Conservation (phyloP, 2,113 vertebrate genomes). For the Oncorhynchus tshawytscha region DNA sequence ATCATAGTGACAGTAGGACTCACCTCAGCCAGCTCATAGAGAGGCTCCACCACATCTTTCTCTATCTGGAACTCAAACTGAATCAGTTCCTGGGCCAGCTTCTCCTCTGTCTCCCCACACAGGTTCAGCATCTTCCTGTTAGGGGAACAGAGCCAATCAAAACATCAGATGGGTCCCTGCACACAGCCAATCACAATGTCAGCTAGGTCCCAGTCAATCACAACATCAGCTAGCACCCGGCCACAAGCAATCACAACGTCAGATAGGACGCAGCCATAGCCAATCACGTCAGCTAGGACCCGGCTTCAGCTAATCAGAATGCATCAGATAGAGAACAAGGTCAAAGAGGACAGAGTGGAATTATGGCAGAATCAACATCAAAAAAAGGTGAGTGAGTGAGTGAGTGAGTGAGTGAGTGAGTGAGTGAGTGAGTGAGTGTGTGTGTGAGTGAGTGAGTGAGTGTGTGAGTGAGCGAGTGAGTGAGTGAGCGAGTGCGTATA, state of each 20-base stretch:
- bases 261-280: too few relatives aligned
- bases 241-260: too few relatives aligned
- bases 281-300: background rate
- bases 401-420: conserved; percentile 24
- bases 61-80: conserved; percentile 95
- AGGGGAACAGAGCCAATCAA: conserved; percentile 11
- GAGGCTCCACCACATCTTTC: conserved; percentile 91
- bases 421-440: background rate
- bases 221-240: too few relatives aligned
- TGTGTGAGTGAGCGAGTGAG: too few relatives aligned
- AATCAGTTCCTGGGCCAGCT: conserved; percentile 91
- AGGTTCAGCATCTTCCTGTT: conserved; percentile 94
- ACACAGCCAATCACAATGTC: too few relatives aligned
- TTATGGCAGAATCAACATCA: conserved; percentile 40
- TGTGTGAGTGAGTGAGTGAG: background rate
- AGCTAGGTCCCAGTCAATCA: too few relatives aligned
- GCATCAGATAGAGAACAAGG: conserved; percentile 22
- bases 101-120: conserved; percentile 92
- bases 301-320: background rate
- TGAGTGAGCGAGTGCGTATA: conserved; percentile 2
- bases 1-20: too few relatives aligned
- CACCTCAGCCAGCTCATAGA: conserved; percentile 92
- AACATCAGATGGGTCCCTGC: background rate
- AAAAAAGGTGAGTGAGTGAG: conserved; percentile 16
- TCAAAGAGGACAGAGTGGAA: conserved; percentile 33